Base-by-base conservation (phyloP, 2,797 vertebrate genomes). In the Toxotes lorentzi region DNA sequence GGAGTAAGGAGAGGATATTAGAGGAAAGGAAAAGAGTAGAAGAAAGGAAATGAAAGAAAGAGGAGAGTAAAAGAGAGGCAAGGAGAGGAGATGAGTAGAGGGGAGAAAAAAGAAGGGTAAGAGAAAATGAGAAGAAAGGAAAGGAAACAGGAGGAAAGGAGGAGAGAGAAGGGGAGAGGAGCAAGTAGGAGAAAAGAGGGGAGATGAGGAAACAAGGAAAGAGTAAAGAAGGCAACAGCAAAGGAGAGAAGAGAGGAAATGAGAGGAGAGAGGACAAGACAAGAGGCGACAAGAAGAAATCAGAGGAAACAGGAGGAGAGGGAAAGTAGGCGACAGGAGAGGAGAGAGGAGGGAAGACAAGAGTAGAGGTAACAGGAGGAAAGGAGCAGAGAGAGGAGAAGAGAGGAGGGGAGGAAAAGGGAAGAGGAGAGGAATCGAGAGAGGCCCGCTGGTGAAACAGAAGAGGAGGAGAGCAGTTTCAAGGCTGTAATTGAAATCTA, bases 401-500 rank as follows among this genome's bases (percentile, higher is more conserved):
- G 21, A 47, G 34, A 19, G 4, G 10, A 66, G 62, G 17, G 2
- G 5, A 17, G 13, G 34, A 21, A 38, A n/a, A 48, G n/a, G n/a
- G n/a, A 21, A 27, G 51, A 41, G 16, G 2, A 30, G 56, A 17
- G n/a, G 24, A 27, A 41, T 24, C 2, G 27, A 58, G 59, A 77
- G 65, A 51, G 24, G 62, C 71, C 62, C n/a, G 17, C 19, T 68
- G 78, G 54, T 80, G 87, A 88, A 81, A 89, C 65, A 43, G 84
- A 41, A 83, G 85, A 88, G 88, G 89, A 89, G 77, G 90, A 85
- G 76, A 91, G 82, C 76, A 68, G 81, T 76, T 91, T 86, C 84
- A 81, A 82, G 79, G 79, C 90, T 93, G 92, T 94, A 95, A 95
- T 94, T 94, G 93, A 94, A 94, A 94, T 93, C 92, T 93, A 94